These are phyloP conservation scores for Cosmia trapezina DNA, from an alignment of 2,888 invertebrate species.

Conservation along the genomic window DNA sequence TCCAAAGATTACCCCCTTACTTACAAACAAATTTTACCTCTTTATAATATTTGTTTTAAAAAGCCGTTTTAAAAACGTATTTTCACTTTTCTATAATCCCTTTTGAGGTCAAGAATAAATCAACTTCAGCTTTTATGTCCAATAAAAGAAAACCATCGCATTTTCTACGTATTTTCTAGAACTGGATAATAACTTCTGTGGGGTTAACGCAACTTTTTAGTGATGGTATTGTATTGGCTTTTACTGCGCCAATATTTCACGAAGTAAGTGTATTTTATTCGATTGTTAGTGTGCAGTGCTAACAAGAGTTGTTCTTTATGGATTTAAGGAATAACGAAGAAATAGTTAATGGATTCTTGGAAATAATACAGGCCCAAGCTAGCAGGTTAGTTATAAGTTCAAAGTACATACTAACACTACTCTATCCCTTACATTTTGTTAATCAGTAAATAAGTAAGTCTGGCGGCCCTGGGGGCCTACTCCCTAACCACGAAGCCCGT, in stretches of 20 bases:
- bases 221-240: slow-evolving; percentile 30
- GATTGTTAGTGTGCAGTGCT: slow-evolving; percentile 22
- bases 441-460: too few species aligned
- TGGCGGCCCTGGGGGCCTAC: too few species aligned
- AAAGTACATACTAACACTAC: too few species aligned
- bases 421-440: too few species aligned
- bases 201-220: slow-evolving; percentile 19
- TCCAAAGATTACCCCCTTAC: too few species aligned
- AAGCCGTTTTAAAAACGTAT: not conserved
- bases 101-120: not conserved
- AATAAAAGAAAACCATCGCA: slow-evolving; percentile 26
- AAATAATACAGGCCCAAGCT: not conserved
- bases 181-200: slow-evolving; percentile 19
- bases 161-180: slow-evolving; percentile 20
- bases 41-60: too few species aligned
- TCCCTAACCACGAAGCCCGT: too few species aligned
- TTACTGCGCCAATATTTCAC: slow-evolving; percentile 35
- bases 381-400: too few species aligned
- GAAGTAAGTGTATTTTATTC: slow-evolving; percentile 19
- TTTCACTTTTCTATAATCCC: not conserved
- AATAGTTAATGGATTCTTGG: not conserved
- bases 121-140: slow-evolving; percentile 13
- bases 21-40: too few species aligned
- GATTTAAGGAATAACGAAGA: not conserved
- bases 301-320: slow-evolving; percentile 27